Evolutionary conservation across 2,797 vertebrate species (phyloP).

Genomic region (Peromyscus eremicus): DNA sequence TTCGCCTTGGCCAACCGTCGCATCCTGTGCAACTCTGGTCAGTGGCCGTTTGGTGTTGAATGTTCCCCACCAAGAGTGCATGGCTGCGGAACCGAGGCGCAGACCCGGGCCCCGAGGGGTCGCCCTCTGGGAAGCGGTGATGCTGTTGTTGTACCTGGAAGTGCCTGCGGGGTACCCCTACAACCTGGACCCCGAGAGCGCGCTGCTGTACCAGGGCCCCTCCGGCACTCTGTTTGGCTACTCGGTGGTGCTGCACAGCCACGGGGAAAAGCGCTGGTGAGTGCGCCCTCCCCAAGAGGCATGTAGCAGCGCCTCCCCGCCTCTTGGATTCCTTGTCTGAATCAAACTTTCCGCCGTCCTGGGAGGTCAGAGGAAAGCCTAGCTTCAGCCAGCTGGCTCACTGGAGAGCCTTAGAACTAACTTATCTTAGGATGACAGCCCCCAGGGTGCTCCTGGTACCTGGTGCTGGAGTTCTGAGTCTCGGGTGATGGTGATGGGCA

Average conservation of each 20-base stretch:
- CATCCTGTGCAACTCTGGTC: slow-evolving; percentile 36
- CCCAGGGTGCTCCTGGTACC: background rate
- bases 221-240: slow-evolving; percentile 92
- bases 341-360: slow-evolving; percentile 51
- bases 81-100: slow-evolving; percentile 74
- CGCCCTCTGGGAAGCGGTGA: slow-evolving; percentile 60
- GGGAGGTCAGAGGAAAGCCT: background rate
- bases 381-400: background rate
- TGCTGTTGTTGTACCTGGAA: slow-evolving; percentile 73
- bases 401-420: background rate
- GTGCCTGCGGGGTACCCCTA: slow-evolving; percentile 84
- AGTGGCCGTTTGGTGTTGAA: slow-evolving; percentile 58
- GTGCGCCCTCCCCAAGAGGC: slow-evolving; percentile 66
- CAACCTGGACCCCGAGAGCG: slow-evolving; percentile 90
- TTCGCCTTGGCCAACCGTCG: slow-evolving; percentile 42
- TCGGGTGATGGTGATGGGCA: background rate
- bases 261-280: slow-evolving; percentile 89
- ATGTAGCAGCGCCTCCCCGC: background rate
- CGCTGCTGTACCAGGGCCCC: slow-evolving; percentile 88
- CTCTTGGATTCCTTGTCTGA: background rate
- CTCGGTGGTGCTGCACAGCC: slow-evolving; percentile 90
- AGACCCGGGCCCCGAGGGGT: slow-evolving; percentile 42
- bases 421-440: background rate
- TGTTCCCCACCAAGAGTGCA: slow-evolving; percentile 73
- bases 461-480: background rate